Evolutionary conservation across 1,140 invertebrate genomes (phyloP), one percentile per base, ranked within the genome.

Genomic region (Anoplophora glabripennis): DNA sequence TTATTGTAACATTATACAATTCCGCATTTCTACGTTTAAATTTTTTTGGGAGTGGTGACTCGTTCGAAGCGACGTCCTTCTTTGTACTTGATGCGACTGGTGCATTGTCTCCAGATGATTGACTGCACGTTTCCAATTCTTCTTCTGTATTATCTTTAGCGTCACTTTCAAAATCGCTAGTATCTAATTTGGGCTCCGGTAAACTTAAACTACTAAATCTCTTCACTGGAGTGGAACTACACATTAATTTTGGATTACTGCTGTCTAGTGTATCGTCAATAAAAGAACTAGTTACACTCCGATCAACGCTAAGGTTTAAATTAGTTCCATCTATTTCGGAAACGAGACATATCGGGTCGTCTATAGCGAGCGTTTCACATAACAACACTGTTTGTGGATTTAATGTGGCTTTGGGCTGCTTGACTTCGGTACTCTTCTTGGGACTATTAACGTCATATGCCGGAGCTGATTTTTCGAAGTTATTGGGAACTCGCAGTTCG

Each of bases 321-420:
- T 18, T 45, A 11, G 34, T 47, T 59, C 56, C 62, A 52, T 69
- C 61, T 8, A 67, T 69, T 17, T 76, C 72, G 33, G 69, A 53
- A 4, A 81, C 72, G 28, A 86, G 70, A 14, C 74, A 76, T 5
- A 84, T 71, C 2, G 93, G 91, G 80, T 95, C 90, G 61, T 86
- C 85, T 10, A 95, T 82, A 7, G 83, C 81, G 12, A 98, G 75
- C 71, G 80, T 86, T n/a, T 87, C 80, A 78, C 94, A 97, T 51
- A 98, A 84, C 38, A 81, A 70, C 7, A 81, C 82, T 5, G 92
- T 95, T 75, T 97, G 94, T 12, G 88, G 83, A 79, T 97, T 97
- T 10, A 84, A 70, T 55, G 82, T 75, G 0, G 85, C 77, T 41
- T 75, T 70, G 0, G 75, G 73, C 49, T 78, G 78, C 33, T 66